Evolutionary conservation across 2,797 vertebrate genomes (phyloP), one percentile per base, ranked within the genome.

Genomic region (Rhyacichthys aspro): DNA sequence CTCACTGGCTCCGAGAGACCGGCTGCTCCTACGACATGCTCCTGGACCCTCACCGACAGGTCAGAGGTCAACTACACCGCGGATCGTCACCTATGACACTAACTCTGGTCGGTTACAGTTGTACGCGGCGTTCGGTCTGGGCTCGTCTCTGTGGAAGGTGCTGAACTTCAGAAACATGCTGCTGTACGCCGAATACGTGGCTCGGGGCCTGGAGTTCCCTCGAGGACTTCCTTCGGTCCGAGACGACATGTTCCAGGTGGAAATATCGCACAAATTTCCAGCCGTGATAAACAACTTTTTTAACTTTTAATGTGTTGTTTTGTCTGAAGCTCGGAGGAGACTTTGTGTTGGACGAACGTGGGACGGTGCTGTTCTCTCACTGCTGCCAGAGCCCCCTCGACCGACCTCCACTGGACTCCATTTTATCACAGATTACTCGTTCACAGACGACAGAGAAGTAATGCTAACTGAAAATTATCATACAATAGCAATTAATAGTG

Each of bases 181-280:
- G 32, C 75, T 67, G 32, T 87, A 84, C 2, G 82, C 82, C 12
- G 86, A 89, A 34, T 84, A 84, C 5, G 61, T 84, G 42, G 42
- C 43, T 1, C 43, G 69, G 10, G 12, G 76, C 0, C 52, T 79
- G 53, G 63, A 74, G 69, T 84, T 89, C 52, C 85, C 85, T 0
- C 36, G 53, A 59, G 75, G 57, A 2, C 75, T 77, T 46, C 64
- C 80, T 1, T 61, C 67, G 0, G 67, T 88, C 44, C 48, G 82
- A 41, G 83, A 88, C 2, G 73, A 88, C 62, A 88, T 87, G 83
- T 87, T 87, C 53, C 83, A 87, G 81, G 85, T 83, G 50, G 49
- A 55, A 57, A 16, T 2, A 39, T 9, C 36, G 7, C 36, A 37
- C 11, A 37, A 2, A n/a, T n/a, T n/a, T n/a, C n/a, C n/a, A n/a